Percentiles rank a stretch among this genome's conserved stretches.
These are phyloP conservation scores for Microtus montanus DNA, from an alignment of 2,113 vertebrate genomes.

Conservation along the genomic window DNA sequence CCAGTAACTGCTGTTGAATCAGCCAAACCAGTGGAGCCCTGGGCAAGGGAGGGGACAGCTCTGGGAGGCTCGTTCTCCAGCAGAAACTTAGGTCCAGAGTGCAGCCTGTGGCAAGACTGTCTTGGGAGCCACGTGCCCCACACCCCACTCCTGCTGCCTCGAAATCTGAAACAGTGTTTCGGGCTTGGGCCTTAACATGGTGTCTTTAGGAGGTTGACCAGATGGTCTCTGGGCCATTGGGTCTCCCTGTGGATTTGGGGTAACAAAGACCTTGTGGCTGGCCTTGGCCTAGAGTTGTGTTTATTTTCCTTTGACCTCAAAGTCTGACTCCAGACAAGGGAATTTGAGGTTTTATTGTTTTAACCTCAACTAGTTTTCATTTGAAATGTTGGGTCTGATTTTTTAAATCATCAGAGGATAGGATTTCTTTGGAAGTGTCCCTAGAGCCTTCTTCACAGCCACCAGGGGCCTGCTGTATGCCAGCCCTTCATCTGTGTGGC, in stretches of 20 bases:
- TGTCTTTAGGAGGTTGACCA: not conserved
- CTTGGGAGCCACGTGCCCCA: not conserved
- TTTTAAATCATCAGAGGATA: conserved; percentile 30
- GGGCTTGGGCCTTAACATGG: not conserved
- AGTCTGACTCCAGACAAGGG: conserved; percentile 37
- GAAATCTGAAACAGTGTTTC: too few species aligned
- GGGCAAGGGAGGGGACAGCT: not conserved
- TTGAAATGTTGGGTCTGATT: conserved; percentile 37
- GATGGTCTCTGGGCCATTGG: too few species aligned
- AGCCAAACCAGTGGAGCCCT: not conserved
- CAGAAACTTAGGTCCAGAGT: not conserved
- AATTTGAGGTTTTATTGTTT: conserved; percentile 66
- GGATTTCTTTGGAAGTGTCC: not conserved
- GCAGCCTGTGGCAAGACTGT: not conserved
- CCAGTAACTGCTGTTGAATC: not conserved
- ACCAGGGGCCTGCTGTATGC: not conserved
- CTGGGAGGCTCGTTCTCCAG: not conserved
- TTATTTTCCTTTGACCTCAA: conserved; percentile 69
- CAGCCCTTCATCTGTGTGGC: not conserved
- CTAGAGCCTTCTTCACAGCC: not conserved
- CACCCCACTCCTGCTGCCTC: not conserved
- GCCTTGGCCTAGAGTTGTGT: not conserved
- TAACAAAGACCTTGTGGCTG: not conserved
- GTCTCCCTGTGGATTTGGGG: not conserved
- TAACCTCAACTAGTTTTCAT: conserved; percentile 52